Evolutionary conservation across 2,888 invertebrate species (phyloP).

Genomic region (Lymantria dispar): DNA sequence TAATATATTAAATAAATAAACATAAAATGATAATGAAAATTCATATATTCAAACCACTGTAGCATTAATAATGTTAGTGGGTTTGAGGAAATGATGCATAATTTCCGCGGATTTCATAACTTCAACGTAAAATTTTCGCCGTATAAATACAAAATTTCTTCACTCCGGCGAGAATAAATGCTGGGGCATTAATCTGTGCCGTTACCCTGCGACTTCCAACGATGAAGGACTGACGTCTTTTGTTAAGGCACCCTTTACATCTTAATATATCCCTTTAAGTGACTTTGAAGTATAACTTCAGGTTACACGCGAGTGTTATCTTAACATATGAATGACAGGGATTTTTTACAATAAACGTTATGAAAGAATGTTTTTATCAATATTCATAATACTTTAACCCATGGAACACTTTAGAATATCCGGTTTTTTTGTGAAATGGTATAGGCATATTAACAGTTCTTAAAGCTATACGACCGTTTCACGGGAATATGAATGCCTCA

Average conservation of each 20-base stretch:
- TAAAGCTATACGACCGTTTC: no score
- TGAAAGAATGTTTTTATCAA: not conserved
- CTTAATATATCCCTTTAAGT: constrained; percentile 29
- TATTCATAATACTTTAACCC: no score
- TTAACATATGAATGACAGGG: constrained; percentile 14
- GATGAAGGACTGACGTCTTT: constrained; percentile 30
- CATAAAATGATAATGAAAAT: not conserved
- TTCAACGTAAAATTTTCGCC: constrained; percentile 6
- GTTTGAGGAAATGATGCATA: not conserved
- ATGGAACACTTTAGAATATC: no score
- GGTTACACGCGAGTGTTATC: not conserved
- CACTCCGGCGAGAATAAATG: constrained; percentile 22
- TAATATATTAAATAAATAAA: no score
- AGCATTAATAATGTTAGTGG: not conserved
- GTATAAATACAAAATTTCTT: constrained; percentile 31
- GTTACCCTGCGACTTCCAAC: constrained; percentile 8
- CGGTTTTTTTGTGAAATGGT: no score
- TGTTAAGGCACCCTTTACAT: constrained; percentile 29
- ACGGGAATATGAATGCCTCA: no score
- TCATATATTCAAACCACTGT: not conserved
- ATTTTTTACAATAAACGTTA: constrained; percentile 2
- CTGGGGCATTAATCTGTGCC: constrained; percentile 27
- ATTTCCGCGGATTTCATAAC: constrained; percentile 1
- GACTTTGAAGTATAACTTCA: constrained; percentile 13
- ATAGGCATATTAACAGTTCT: no score